Conservation (phyloP, 2,113 vertebrate genomes). For the Vimba vimba region DNA sequence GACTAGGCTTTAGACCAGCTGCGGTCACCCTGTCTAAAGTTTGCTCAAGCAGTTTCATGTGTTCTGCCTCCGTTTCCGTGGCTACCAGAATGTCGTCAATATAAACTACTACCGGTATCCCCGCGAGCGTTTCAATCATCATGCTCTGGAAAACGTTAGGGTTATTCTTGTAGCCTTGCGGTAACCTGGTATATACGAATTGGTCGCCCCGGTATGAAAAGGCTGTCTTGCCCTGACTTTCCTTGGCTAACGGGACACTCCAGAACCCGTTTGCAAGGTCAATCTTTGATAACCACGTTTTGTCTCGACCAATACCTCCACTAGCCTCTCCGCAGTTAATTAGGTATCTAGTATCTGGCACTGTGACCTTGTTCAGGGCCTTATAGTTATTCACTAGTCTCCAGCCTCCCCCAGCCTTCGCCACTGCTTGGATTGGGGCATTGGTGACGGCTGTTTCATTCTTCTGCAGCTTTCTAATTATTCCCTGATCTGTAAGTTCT, state of each 20-base stretch:
- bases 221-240: too few relatives aligned
- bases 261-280: too few relatives aligned
- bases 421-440: background rate
- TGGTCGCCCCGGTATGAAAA: too few relatives aligned
- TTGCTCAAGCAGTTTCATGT: background rate
- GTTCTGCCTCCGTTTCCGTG: background rate
- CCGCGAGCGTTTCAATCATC: background rate
- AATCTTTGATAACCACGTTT: too few relatives aligned
- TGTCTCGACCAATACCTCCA: background rate
- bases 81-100: background rate
- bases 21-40: background rate
- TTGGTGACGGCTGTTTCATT: accelerated
- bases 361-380: background rate
- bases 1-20: background rate
- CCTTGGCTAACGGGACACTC: too few relatives aligned
- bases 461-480: background rate
- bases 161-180: too few relatives aligned
- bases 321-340: background rate
- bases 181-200: too few relatives aligned
- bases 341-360: background rate
- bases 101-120: background rate
- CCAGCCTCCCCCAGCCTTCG: background rate
- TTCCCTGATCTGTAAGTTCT: background rate
- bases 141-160: too few relatives aligned
- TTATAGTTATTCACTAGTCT: background rate